phyloP scores from a whole-genome alignment of 2,797 vertebrate species.

The Pangasius sanitwongsei region DNA sequence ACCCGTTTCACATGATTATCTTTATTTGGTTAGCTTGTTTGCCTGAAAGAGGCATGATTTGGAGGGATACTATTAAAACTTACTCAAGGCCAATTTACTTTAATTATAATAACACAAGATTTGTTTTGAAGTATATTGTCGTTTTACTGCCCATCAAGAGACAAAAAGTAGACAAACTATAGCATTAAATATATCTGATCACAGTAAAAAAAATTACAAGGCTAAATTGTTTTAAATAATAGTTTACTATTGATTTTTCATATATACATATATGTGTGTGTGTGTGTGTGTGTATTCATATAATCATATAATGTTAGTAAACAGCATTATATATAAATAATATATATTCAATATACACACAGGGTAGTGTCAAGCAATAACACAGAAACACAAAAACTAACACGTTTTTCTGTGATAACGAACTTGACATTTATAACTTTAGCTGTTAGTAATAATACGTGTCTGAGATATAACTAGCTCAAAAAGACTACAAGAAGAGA shows the following conservation, averaged over 20 bases:
- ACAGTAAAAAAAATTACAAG: background rate
- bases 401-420: background rate
- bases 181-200: background rate
- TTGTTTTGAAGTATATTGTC: slow-evolving; percentile 43
- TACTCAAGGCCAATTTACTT: slow-evolving; percentile 52
- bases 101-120: slow-evolving; percentile 53
- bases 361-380: background rate
- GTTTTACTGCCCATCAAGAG: slow-evolving; percentile 13
- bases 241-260: background rate
- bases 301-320: background rate
- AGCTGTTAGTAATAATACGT: slow-evolving; percentile 8
- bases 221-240: background rate
- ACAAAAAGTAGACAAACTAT: background rate
- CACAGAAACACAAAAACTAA: background rate
- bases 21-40: slow-evolving; percentile 3
- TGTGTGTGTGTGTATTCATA: too few species aligned
- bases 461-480: background rate
- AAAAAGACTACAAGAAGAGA: slow-evolving; percentile 24
- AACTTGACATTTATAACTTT: slow-evolving; percentile 23
- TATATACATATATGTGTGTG: background rate
- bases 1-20: background rate
- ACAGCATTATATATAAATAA: background rate
- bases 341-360: too few species aligned
- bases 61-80: slow-evolving; percentile 29
- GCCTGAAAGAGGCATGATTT: background rate